Evolutionary conservation across 2,888 invertebrate genomes (phyloP).

Genomic region (Spicauda simplicius): DNA sequence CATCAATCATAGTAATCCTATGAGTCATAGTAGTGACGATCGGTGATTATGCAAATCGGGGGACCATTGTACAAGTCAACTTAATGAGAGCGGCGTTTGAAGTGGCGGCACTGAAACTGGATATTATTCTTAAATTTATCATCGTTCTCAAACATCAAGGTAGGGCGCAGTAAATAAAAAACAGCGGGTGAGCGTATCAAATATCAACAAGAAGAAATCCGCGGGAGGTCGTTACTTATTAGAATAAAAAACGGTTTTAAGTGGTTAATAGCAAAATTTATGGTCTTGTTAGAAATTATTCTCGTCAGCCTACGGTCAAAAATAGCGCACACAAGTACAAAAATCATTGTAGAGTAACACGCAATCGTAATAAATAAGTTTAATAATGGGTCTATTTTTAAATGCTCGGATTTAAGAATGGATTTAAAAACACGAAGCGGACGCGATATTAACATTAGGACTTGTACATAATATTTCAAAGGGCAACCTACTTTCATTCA

Average conservation of each 20-base stretch:
- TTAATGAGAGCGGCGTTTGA: constrained; percentile 35
- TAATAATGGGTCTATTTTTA: neutral
- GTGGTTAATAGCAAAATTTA: constrained; percentile 38
- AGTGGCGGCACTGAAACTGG: constrained; percentile 36
- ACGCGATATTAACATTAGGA: neutral
- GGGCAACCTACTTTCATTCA: no score
- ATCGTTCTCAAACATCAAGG: constrained; percentile 35
- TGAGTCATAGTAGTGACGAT: constrained; percentile 24
- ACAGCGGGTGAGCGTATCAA: constrained; percentile 39
- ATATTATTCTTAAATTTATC: constrained; percentile 38
- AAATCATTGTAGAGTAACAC: constrained; percentile 23
- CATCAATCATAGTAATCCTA: constrained; percentile 13
- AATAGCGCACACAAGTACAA: constrained; percentile 6
- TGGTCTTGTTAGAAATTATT: constrained; percentile 35
- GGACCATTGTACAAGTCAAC: constrained; percentile 20
- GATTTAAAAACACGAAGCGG: neutral
- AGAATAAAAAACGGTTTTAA: constrained; percentile 37
- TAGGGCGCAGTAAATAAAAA: constrained; percentile 38
- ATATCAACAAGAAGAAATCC: constrained; percentile 38
- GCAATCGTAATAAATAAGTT: constrained; percentile 3
- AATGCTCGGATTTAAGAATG: neutral
- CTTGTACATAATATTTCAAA: no score
- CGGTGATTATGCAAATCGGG: constrained; percentile 29
- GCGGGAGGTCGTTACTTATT: constrained; percentile 39
- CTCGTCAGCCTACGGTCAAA: constrained; percentile 13